Evolutionary conservation across 2,797 vertebrate species (phyloP), one percentile per base, ranked within the genome.

Genomic region (Psittacula derbiana): DNA sequence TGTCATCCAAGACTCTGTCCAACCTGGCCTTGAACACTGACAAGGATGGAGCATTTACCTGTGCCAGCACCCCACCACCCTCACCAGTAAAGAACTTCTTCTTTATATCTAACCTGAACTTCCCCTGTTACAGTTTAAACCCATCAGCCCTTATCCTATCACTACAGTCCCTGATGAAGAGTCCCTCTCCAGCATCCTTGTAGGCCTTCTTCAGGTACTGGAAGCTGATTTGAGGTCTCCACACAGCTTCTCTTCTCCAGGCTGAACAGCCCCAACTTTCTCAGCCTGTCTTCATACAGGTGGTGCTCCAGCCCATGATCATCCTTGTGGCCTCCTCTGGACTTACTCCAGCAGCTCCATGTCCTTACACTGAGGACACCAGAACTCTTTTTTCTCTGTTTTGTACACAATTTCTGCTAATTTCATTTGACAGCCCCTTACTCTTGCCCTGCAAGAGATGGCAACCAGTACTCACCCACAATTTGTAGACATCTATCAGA

Each of bases 401-500:
- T 67, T 64, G n/a, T 67, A 47, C 18, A 2, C 30, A 20, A 38
- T 27, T 80, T 23, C 52, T 67, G 17, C 30, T 71, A 80, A 38
- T 24, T 25, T 53, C 7, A 31, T 43, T 76, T 52, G 40, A 70
- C 17, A 86, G 14, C 1, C 38, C 33, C n/a, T 50, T 38, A 21
- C 21, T 83, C 69, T 90, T 46, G 8, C 40, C 8, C 33, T 24
- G 18, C n/a, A 17, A 67, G 49, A 46, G 28, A 21, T 15, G 15
- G 33, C n/a, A 71, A 52, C 9, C 0, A 3, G 15, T 5, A 23
- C 10, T 21, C 27, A 66, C 13, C 21, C 2, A 1, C 6, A 21
- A 49, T 44, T 69, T 58, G 46, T 5, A 43, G 49, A 31, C 41
- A 61, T 79, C 38, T 28, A 2, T 61, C 46, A 81, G 44, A 69